Evolutionary conservation across 2,113 vertebrate species (phyloP), one percentile per base, ranked within the genome.

Genomic region (Pteruthius melanotis): DNA sequence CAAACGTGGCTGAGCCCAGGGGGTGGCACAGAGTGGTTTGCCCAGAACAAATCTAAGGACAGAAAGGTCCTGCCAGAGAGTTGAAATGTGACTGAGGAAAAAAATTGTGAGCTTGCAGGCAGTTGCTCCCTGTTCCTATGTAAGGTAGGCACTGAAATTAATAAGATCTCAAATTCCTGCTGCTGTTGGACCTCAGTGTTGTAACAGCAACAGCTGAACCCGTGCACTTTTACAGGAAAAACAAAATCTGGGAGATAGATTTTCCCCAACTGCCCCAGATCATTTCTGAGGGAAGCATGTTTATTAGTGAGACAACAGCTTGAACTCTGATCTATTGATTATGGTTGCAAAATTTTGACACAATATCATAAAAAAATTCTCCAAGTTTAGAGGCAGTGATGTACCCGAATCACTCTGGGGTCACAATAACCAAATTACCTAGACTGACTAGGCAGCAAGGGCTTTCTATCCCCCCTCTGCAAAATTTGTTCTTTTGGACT

Each of bases 381-480:
- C 13, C 19, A 71, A 7, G 19, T 74, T 90, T 59, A 71, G 18
- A 74, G 6, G 5, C 6, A 70, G 40, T 18, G 6, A 19, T 35
- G 10, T 30, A 52, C 21, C 4, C 3, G 2, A 74, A 89, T 69
- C 23, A n/a, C 16, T 31, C 17, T 49, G 13, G 21, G 42, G 12
- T 78, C 56, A 50, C 3, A 5, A 44, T 40, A 89, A 83, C 5
- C 11, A 54, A 40, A 9, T 27, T 5, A 74, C 4, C 21, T 39
- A 45, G 18, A 31, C 30, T 57, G 35, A 63, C 10, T 20, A 52
- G 42, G 21, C 12, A 74, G 6, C 4, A 19, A 1, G 14, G 8
- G 1, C 0, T 16, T 57, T 44, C 35, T 21, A 66, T 3, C 8
- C 5, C 7, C 12, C 33, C 4, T 47, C 19, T 69, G 12, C 5